phyloP scores from a whole-genome alignment of 35 echinoderm and acorn worm genomes.

The Heliocidaris erythrogramma region DNA sequence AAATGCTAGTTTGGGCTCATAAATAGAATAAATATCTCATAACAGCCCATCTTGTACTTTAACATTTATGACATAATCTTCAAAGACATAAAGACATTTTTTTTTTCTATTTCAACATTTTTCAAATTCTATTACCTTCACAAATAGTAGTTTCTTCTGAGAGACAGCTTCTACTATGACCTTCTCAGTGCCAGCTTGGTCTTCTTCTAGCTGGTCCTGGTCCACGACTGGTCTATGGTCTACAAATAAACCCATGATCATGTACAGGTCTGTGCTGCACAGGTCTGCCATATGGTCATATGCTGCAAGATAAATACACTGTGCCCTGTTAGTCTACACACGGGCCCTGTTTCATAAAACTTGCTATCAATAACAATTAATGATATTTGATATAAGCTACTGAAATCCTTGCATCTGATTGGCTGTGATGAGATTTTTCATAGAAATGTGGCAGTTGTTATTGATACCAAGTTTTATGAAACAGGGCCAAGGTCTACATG shows the following conservation, averaged over 20 bases:
- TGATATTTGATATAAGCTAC: no score
- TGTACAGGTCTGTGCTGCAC: conserved; percentile 19
- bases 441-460: no score
- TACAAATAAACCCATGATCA: conserved; percentile 48
- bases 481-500: no score
- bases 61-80: no score
- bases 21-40: no score
- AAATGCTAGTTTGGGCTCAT: background rate
- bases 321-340: no score
- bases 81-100: background rate
- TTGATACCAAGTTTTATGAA: no score
- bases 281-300: conserved; percentile 53
- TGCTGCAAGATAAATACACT: background rate
- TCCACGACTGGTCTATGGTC: background rate
- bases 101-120: background rate
- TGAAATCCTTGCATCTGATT: no score
- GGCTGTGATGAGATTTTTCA: no score
- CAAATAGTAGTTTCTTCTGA: conserved; percentile 28
- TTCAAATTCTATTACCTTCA: conserved; percentile 51
- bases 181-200: conserved; percentile 24
- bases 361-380: no score
- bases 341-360: no score
- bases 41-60: no score
- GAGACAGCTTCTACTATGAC: conserved; percentile 37
- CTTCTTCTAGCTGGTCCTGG: conserved; percentile 12